phyloP scores from a whole-genome alignment of 1,140 invertebrate species.

The Zaprionus tsacasi region DNA sequence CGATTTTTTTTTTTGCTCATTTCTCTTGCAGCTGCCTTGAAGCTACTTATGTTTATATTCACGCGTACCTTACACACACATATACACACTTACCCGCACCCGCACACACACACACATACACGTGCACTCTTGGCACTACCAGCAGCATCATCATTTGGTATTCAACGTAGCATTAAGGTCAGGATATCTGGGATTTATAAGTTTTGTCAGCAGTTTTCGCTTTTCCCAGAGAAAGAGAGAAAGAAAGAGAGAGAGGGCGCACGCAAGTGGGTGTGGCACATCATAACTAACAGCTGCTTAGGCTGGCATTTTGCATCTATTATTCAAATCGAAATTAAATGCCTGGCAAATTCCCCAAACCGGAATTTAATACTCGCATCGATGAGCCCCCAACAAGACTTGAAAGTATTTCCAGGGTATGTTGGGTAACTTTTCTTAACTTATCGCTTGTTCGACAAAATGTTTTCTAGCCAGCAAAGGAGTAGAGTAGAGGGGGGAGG shows the following conservation, averaged over 20 bases:
- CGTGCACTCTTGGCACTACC: conserved; percentile 17
- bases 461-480: conserved; percentile 10
- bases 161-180: conserved; percentile 79
- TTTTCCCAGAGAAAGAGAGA: conserved; percentile 30
- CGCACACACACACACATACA: conserved; percentile 15
- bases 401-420: conserved; percentile 34
- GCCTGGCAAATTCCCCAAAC: conserved; percentile 19
- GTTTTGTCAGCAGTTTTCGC: conserved; percentile 73
- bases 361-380: conserved; percentile 28
- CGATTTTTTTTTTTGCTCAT: conserved; percentile 57
- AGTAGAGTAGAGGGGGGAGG: too few relatives aligned
- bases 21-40: conserved; percentile 52
- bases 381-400: conserved; percentile 12
- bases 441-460: conserved; percentile 44
- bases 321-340: conserved; percentile 65
- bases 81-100: conserved; percentile 11
- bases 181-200: conserved; percentile 83
- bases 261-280: conserved; percentile 39
- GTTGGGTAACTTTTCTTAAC: conserved; percentile 49
- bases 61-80: conserved; percentile 38
- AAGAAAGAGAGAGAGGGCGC: background rate
- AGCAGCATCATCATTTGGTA: conserved; percentile 74
- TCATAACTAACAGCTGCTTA: conserved; percentile 51
- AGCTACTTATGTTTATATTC: conserved; percentile 72
- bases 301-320: conserved; percentile 33